Evolutionary conservation across 2,797 vertebrate species (phyloP).

Genomic region (Hoplostethus atlanticus): DNA sequence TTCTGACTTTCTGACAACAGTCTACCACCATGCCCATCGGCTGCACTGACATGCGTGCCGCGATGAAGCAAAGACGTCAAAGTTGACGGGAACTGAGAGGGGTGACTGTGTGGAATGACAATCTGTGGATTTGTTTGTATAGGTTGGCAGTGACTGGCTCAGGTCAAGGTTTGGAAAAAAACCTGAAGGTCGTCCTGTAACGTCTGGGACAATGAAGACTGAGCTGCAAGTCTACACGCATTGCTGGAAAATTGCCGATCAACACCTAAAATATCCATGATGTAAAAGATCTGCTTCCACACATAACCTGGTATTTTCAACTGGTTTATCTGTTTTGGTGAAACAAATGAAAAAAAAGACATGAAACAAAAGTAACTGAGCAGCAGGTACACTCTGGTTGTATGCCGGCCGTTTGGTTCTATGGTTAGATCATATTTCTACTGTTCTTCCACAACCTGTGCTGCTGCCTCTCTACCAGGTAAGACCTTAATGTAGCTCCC

Average conservation of each 20-base stretch:
- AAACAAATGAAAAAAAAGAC: not conserved
- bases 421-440: not conserved
- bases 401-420: not conserved
- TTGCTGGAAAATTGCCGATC: not conserved
- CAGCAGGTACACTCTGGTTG: not conserved
- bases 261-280: not conserved
- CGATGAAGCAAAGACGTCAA: constrained; percentile 37
- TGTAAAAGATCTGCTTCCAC: no score
- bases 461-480: constrained; percentile 9
- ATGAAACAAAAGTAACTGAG: not conserved
- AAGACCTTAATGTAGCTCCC: constrained; percentile 26
- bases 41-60: constrained; percentile 43
- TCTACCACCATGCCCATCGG: constrained; percentile 34
- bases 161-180: constrained; percentile 1
- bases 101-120: constrained; percentile 17
- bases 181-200: no score
- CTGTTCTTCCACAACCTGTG: not conserved
- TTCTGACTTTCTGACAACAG: constrained; percentile 48
- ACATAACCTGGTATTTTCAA: no score
- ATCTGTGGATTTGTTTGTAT: not conserved
- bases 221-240: no score
- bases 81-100: constrained; percentile 38
- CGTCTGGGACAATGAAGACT: no score
- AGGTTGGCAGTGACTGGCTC: constrained; percentile 1
- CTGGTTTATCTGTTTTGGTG: not conserved